Evolutionary conservation across 2,113 vertebrate species (phyloP).

Genomic region (Hippocampus abdominalis): DNA sequence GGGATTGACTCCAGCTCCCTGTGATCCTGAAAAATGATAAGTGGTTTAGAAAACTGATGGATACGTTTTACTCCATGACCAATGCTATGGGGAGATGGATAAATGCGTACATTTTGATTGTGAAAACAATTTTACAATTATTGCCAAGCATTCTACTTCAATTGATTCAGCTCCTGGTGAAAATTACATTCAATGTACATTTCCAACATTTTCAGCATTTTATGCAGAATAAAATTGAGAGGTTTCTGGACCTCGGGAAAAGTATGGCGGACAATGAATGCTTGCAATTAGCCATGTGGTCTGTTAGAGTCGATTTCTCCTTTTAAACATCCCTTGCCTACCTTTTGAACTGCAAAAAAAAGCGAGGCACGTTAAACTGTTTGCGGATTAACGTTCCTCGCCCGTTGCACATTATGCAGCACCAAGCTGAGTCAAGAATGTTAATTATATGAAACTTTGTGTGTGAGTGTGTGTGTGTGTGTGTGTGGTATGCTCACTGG

Average conservation of each 20-base stretch:
- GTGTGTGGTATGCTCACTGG: slow-evolving; percentile 24
- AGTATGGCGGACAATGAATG: neutral
- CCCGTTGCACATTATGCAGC: slow-evolving; percentile 13
- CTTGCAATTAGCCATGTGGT: slow-evolving; percentile 5
- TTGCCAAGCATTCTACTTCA: neutral
- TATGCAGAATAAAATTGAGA: neutral
- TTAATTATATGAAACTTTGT: slow-evolving; percentile 18
- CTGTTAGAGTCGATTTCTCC: slow-evolving; percentile 19
- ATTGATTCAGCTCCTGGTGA: neutral
- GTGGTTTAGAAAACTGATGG: neutral
- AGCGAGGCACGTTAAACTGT: neutral
- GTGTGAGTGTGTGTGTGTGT: neutral
- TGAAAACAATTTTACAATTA: neutral
- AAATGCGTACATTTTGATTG: neutral
- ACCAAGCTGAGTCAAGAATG: slow-evolving; percentile 20
- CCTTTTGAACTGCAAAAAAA: slow-evolving; percentile 17
- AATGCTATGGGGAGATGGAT: neutral
- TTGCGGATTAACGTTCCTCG: no score
- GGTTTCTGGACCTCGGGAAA: neutral
- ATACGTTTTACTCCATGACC: neutral
- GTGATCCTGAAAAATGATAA: neutral
- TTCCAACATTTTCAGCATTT: neutral
- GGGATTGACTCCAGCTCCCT: neutral
- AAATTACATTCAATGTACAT: neutral
- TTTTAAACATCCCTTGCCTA: neutral